Evolutionary conservation across 2,888 invertebrate genomes (phyloP).

Genomic region (Oxystoma pomonae): DNA sequence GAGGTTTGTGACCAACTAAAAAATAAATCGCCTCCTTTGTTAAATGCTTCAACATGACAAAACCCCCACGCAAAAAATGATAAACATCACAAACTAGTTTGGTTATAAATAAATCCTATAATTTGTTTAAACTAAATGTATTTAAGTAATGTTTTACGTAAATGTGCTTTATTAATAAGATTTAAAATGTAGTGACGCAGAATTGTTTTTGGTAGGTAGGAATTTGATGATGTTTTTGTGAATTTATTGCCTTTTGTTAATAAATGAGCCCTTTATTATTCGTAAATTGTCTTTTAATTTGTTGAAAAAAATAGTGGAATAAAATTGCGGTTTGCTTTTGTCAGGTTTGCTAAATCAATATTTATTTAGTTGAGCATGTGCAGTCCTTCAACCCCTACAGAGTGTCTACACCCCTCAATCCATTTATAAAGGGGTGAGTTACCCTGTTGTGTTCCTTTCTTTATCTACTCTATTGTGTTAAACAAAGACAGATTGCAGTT

Average conservation of each 20-base stretch:
- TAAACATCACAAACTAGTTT: too few species aligned
- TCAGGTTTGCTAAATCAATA: slow-evolving; percentile 15
- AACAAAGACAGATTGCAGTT: slow-evolving; percentile 9
- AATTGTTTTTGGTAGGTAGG: too few species aligned
- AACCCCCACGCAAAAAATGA: too few species aligned
- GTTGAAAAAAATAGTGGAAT: background rate
- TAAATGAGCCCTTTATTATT: background rate
- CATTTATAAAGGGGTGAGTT: background rate
- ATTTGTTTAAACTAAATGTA: too few species aligned
- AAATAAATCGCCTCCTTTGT: too few species aligned
- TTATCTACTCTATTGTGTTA: slow-evolving; percentile 16
- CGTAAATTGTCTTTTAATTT: background rate
- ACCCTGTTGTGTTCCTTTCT: background rate
- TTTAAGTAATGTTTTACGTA: too few species aligned
- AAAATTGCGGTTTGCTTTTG: background rate
- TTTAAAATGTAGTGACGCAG: too few species aligned
- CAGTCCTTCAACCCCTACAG: slow-evolving; percentile 18
- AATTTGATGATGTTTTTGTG: too few species aligned
- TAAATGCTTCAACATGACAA: too few species aligned
- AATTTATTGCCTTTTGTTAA: background rate
- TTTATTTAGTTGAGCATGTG: slow-evolving; percentile 18
- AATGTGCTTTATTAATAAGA: too few species aligned
- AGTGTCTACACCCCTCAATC: background rate
- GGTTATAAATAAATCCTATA: too few species aligned
- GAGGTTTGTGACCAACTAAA: too few species aligned